These are phyloP conservation scores for Parnassius glacialis DNA, from an alignment of 2,888 invertebrate species.

Conservation along the genomic window DNA sequence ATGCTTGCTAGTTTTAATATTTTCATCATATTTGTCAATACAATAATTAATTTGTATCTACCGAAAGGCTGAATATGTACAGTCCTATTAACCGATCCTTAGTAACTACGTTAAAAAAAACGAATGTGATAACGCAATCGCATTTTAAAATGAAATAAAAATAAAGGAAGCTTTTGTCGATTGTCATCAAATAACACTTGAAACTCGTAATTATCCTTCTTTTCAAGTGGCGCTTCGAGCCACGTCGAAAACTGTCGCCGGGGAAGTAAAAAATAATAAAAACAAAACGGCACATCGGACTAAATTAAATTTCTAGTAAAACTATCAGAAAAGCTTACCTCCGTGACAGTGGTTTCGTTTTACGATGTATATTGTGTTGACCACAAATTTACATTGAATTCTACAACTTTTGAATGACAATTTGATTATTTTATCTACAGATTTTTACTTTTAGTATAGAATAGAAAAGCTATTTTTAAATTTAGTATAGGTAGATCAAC, in stretches of 20 bases:
- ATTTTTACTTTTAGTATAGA: too few relatives aligned
- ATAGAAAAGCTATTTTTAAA: too few relatives aligned
- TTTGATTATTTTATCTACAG: too few relatives aligned
- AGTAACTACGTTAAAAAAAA: too few relatives aligned
- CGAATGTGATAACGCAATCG: not conserved
- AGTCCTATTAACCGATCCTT: too few relatives aligned
- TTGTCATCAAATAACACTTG: slow-evolving; percentile 12
- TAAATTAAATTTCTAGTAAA: not conserved
- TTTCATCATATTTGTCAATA: too few relatives aligned
- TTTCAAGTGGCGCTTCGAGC: slow-evolving; percentile 6
- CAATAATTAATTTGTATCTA: too few relatives aligned
- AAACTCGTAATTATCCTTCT: slow-evolving; percentile 12
- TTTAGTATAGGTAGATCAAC: too few relatives aligned
- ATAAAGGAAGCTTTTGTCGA: slow-evolving; percentile 14
- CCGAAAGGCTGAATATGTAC: too few relatives aligned
- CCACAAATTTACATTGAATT: too few relatives aligned
- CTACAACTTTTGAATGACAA: too few relatives aligned
- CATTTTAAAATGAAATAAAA: slow-evolving; percentile 2
- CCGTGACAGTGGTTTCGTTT: not conserved
- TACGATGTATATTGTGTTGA: not conserved
- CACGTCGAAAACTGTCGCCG: slow-evolving; percentile 9
- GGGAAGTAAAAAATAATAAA: not conserved
- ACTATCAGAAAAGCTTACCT: not conserved
- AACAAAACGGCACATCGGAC: not conserved
- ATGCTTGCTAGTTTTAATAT: too few relatives aligned